phyloP scores from a whole-genome alignment of 2,888 invertebrate genomes.

The Acanthococcus lagerstroemiae region DNA sequence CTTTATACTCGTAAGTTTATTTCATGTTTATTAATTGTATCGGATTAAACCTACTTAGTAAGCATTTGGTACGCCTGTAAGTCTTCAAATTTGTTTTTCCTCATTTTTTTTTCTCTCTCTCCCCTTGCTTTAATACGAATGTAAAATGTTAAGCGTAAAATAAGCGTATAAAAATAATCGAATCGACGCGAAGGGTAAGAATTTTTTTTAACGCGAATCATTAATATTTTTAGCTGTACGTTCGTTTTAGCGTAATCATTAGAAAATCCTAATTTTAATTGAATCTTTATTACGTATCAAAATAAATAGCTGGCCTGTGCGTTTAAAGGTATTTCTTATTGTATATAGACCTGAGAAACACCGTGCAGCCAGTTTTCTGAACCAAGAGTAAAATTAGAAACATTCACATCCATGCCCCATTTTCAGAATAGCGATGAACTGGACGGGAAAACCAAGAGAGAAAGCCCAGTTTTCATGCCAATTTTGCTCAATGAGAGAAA shows the following conservation, averaged over 20 bases:
- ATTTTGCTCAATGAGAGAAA: no score
- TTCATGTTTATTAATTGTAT: no score
- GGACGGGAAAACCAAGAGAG: no score
- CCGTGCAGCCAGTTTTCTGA: no score
- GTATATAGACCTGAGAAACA: no score
- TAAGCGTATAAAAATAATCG: constrained; percentile 4
- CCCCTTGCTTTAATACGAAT: background rate
- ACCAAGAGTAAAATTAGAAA: no score
- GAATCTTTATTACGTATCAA: constrained; percentile 19
- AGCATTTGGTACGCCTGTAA: constrained; percentile 16
- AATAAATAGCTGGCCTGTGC: constrained; percentile 29
- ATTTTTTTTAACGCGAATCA: constrained; percentile 20
- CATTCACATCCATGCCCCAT: no score
- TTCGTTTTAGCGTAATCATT: constrained; percentile 21
- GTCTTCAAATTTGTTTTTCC: no score
- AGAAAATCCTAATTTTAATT: constrained; percentile 20
- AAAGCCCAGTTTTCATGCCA: no score
- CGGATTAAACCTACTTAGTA: constrained; percentile 19
- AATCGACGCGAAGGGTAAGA: constrained; percentile 12
- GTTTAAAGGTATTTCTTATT: background rate
- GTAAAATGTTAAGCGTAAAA: constrained; percentile 5
- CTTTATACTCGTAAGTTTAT: no score
- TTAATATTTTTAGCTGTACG: constrained; percentile 10
- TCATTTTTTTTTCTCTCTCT: background rate
- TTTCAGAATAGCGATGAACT: no score